Base-by-base conservation (phyloP, 1,140 invertebrate species). In the Anoplophora glabripennis region DNA sequence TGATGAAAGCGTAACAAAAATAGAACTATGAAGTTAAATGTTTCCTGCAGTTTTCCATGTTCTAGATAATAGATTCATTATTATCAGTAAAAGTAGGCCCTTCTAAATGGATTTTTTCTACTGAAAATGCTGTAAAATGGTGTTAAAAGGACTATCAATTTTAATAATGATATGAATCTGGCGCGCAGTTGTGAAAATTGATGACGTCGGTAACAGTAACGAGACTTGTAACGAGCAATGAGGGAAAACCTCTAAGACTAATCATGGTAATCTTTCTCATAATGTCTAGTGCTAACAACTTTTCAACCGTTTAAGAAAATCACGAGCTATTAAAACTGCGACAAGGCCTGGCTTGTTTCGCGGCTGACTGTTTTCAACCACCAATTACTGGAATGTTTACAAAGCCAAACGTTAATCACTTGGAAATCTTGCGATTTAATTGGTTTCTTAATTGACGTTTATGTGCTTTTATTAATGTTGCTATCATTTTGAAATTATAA, bases 261-360 rank as follows among this genome's bases (percentile, higher is more conserved):
- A 73, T 73, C 68, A 69, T 66, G 59, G 60, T 67, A 72, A 73
- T 73, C 71, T 68, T 67, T 66, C 63, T 59, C 65, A 66, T 75
- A 73, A 75, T 75, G 71, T 71, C 64, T 69, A 67, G 63, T 69
- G 67, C 72, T 73, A 72, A 75, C 71, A 73, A 75, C 72, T 73
- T 72, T 73, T 73, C 68, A 69, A 71, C 69, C 72, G 71, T 73
- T 75, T 73, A 75, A 71, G 71, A 73, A 73, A 72, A 75, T 75
- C 71, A 61, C 67, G 66, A 58, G 54, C 68, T 63, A 73, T 75
- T 75, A 73, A 72, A 72, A 75, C 54, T 67, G 72, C 69, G 72
- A 72, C 70, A 72, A 62, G 63, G 60, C 59, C 59, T 61, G 60
- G 59, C 65, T 66, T 68, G 66, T 72, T 69, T 66, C 61, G 57